A percentile compares a stretch with the other conserved stretches of the same genome.
phyloP scores from a whole-genome alignment of 2,797 vertebrate species.

The Chaetophractus vellerosus region DNA sequence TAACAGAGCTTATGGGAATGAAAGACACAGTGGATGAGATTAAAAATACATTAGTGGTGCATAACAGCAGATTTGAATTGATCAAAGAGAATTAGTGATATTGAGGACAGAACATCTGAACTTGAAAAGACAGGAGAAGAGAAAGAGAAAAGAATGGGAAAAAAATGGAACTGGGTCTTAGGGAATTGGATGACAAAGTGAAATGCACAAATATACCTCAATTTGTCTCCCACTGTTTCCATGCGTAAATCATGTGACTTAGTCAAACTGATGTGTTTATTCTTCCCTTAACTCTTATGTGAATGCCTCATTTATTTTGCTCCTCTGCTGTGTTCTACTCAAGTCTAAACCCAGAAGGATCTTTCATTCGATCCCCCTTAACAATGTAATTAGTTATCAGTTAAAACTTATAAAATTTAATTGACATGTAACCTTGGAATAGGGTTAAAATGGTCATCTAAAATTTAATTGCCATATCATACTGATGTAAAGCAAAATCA shows the following conservation, averaged over 20 bases:
- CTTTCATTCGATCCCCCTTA: neutral
- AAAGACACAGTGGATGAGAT: too few relatives aligned
- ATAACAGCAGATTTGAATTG: too few relatives aligned
- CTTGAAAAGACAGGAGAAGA: too few relatives aligned
- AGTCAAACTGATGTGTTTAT: neutral
- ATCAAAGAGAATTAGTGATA: too few relatives aligned
- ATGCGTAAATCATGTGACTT: neutral
- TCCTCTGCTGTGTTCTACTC: neutral
- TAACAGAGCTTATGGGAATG: too few relatives aligned
- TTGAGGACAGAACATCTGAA: too few relatives aligned
- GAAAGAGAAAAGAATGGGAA: too few relatives aligned
- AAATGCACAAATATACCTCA: neutral
- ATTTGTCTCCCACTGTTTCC: neutral
- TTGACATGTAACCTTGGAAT: neutral
- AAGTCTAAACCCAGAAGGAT: neutral
- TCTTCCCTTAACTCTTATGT: neutral
- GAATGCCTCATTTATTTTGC: neutral
- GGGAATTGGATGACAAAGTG: too few relatives aligned
- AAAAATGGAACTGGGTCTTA: too few relatives aligned
- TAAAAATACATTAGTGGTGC: too few relatives aligned
- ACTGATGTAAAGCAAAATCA: neutral
- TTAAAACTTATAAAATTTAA: neutral
- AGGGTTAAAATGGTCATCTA: neutral
- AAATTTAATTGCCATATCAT: constrained; percentile 9
- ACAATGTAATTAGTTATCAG: neutral